These are phyloP conservation scores for Rhynchophorus ferrugineus DNA, from an alignment of 1,140 invertebrate genomes.

Conservation along the genomic window DNA sequence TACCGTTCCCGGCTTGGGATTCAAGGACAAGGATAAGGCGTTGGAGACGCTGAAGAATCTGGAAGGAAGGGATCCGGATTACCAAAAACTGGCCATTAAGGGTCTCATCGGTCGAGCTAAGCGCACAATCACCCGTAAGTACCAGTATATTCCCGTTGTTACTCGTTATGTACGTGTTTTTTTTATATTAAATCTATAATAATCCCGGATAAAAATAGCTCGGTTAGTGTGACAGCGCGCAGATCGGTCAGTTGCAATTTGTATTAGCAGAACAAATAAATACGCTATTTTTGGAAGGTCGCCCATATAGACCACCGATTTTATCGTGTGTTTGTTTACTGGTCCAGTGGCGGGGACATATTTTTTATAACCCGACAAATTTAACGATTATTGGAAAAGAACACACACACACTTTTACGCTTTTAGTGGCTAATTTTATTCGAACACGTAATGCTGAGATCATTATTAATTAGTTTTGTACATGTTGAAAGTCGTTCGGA, in stretches of 20 bases:
- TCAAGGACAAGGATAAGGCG: conserved; percentile 59
- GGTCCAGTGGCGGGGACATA: neutral
- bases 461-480: too few species aligned
- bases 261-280: neutral
- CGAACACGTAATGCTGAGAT: too few species aligned
- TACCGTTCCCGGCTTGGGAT: conserved; percentile 53
- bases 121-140: conserved; percentile 54
- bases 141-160: neutral
- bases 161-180: too few species aligned
- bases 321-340: conserved; percentile 2
- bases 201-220: neutral
- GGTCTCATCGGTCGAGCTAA: conserved; percentile 57
- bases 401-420: too few species aligned
- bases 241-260: neutral
- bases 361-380: too few species aligned
- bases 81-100: conserved; percentile 55
- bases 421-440: neutral
- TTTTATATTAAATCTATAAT: neutral
- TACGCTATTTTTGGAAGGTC: neutral
- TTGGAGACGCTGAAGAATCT: conserved; percentile 53
- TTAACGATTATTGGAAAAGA: too few species aligned
- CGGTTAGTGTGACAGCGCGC: neutral
- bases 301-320: too few species aligned
- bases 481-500: too few species aligned
- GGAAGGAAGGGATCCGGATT: conserved; percentile 57